Evolutionary conservation across 2,888 invertebrate genomes (phyloP).

Genomic region (Oxystoma pomonae): DNA sequence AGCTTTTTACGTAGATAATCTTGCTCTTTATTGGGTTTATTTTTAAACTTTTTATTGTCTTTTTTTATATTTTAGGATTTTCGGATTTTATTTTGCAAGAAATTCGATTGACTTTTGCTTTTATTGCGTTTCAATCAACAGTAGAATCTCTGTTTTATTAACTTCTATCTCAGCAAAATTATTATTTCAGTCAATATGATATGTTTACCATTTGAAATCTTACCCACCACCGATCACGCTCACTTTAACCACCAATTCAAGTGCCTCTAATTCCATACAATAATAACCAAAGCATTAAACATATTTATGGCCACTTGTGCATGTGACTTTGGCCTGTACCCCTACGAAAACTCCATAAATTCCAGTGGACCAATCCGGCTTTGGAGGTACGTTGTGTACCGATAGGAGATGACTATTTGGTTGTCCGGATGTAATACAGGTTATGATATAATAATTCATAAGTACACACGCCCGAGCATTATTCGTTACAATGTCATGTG

Average conservation of each 20-base stretch:
- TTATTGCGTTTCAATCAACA: no score
- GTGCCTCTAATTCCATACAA: slow-evolving; percentile 36
- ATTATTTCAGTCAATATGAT: no score
- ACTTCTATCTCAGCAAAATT: no score
- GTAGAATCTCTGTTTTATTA: no score
- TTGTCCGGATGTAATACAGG: slow-evolving; percentile 17
- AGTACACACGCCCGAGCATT: slow-evolving; percentile 24
- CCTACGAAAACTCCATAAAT: slow-evolving; percentile 23
- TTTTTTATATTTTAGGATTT: no score
- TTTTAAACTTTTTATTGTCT: no score
- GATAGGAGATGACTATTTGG: neutral
- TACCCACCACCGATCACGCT: neutral
- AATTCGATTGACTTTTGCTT: no score
- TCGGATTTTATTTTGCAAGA: no score
- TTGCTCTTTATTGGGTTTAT: no score
- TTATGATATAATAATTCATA: slow-evolving; percentile 43
- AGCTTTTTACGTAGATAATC: no score
- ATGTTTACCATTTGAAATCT: no score
- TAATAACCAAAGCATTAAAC: slow-evolving; percentile 44
- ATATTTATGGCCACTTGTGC: slow-evolving; percentile 47
- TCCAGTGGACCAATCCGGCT: slow-evolving; percentile 18
- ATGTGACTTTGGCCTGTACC: slow-evolving; percentile 44
- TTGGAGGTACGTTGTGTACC: neutral
- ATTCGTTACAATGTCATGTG: neutral
- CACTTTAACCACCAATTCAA: neutral